Evolutionary conservation across 2,797 vertebrate species (phyloP).

Genomic region (Pangasius krempfi): DNA sequence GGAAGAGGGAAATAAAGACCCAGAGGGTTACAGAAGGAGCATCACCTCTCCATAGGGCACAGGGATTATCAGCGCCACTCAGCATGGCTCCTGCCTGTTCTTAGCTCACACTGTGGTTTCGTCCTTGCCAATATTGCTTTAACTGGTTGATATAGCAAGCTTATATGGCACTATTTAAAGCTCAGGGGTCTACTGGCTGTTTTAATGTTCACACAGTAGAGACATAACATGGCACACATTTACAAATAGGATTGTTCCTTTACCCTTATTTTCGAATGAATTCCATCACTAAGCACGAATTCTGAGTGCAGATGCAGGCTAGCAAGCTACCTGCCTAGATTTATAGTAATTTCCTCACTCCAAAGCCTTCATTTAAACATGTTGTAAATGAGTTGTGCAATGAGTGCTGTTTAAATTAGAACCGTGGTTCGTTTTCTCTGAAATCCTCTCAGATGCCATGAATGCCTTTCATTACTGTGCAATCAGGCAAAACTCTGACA

Average conservation of each 20-base stretch:
- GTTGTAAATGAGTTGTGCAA: conserved; percentile 23
- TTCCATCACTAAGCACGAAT: conserved; percentile 6
- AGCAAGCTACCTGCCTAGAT: neutral
- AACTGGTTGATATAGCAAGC: conserved; percentile 8
- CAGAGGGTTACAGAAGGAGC: conserved; percentile 18
- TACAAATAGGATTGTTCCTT: neutral
- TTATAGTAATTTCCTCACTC: neutral
- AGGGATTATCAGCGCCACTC: conserved; percentile 22
- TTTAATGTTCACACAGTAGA: conserved; percentile 2
- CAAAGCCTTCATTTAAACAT: neutral
- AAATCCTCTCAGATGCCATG: conserved; percentile 8
- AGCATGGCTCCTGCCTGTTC: neutral
- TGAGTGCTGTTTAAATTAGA: conserved; percentile 30
- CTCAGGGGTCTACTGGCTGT: conserved; percentile 6
- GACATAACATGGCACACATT: conserved; percentile 6
- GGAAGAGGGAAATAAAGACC: conserved; percentile 5
- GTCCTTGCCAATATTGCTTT: conserved; percentile 7
- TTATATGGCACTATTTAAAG: conserved; percentile 12
- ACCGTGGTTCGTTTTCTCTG: neutral
- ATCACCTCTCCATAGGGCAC: conserved; percentile 26
- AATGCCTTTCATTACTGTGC: conserved; percentile 27
- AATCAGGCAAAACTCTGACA: conserved; percentile 31
- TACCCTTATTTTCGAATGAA: conserved; percentile 20
- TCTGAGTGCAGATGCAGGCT: neutral
- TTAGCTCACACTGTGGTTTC: neutral